Evolutionary conservation across 2,888 invertebrate genomes (phyloP), one percentile per base, ranked within the genome.

Genomic region (Patella depressa): DNA sequence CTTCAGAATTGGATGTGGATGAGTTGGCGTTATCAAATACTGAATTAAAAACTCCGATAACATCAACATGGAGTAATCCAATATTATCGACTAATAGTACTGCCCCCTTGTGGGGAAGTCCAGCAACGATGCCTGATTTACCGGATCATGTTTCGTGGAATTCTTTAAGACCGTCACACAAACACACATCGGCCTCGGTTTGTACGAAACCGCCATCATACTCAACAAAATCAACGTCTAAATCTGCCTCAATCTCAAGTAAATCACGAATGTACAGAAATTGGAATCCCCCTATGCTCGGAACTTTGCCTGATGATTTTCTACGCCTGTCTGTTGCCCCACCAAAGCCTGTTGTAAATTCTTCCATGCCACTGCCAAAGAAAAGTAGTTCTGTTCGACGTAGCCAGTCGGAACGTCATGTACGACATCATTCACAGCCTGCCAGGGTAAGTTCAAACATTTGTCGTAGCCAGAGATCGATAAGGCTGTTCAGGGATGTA

Each of bases 211-310:
- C 78, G 76, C 7, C 76, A 76, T 14, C 59, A 76, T 12, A 78
- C 76, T 73, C 81, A 76, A 24, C 80, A 55, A 34, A 74, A 73
- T 55, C 74, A 77, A 59, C 71, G 57, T 70, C 79, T 76, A 70
- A 70, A 71, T 55, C 76, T 24, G 53, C 70, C 53, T 70, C 75
- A 12, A 29, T 78, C 74, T 76, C 83, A 71, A 74, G 77, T 1
- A 82, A 82, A 57, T 85, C 86, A 72, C 81, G 79, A 19, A 85
- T 82, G 29, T 89, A 89, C 91, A 92, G 90, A 57, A 95, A 94
- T 89, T 96, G 96, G 96, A 94, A 95, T 80, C 96, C 96, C 17
- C 95, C 95, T 70, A 92, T 96, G 91, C 89, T 97, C 71, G 95
- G 96, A 0, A 95, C 95, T 0, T 91, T 97, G 76, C 96, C 96